Evolutionary conservation across 2,888 invertebrate species (phyloP), one percentile per base, ranked within the genome.

Genomic region (Epicampocera succincta): DNA sequence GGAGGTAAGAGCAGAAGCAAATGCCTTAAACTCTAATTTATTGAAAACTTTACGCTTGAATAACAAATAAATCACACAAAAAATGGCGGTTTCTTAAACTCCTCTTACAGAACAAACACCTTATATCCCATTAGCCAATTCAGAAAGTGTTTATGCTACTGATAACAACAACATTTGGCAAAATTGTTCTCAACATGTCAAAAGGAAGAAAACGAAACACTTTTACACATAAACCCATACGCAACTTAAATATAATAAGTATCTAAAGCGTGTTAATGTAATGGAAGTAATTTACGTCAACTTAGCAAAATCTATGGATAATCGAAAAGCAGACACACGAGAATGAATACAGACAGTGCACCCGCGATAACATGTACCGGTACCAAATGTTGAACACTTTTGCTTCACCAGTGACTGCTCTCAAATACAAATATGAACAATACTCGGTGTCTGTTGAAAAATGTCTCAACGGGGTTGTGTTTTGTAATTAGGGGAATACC

Each of bases 221-320:
- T 63, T 11, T 2, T 12, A 46, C 61, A 29, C 29, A 29, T 6
- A 29, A 29, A 6, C 29, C 6, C 29, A 29, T 6, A 6, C 6
- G 29, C 6, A 29, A 29, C 6, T 13, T 17, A 50, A 19, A 17
- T 42, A 29, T 13, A 48, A 58, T 19, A 46, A 46, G 44, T 72
- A 75, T 65, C 58, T 50, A 78, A 82, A 82, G 77, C 83, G 87
- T 88, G 87, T 87, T 89, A 88, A 88, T 89, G 87, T 89, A 88
- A 88, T 89, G 88, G 87, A 86, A 85, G 86, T 88, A 87, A 88
- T 88, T 88, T 89, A 88, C 88, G 88, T 88, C 89, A 88, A 88
- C 88, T 88, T 88, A 88, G 87, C 86, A 86, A 85, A 85, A 85
- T 85, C 84, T 85, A 85, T 83, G 85, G 77, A 75, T 78, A 82